These are phyloP conservation scores for Donacobius atricapilla DNA, from an alignment of 2,113 vertebrate species.

Conservation along the genomic window DNA sequence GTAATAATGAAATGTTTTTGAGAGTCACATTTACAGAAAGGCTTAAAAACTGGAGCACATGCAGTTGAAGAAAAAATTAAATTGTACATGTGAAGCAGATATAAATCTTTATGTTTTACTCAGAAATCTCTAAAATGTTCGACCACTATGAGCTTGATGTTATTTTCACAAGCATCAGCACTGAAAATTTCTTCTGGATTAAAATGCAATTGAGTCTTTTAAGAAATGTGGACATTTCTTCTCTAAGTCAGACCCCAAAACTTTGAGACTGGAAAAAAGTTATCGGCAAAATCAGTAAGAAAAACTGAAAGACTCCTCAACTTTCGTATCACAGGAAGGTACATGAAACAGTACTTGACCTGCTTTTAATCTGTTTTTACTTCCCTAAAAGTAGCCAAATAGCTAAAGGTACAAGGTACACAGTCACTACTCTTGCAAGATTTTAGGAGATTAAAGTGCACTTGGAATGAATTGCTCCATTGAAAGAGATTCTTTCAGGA, in stretches of 20 bases:
- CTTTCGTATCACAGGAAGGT: background rate
- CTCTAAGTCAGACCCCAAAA: background rate
- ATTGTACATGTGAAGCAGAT: background rate
- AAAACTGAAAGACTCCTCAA: background rate
- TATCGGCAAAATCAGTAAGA: background rate
- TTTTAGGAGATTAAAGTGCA: background rate
- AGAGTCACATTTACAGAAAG: background rate
- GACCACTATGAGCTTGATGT: fast-evolving
- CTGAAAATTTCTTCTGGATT: background rate
- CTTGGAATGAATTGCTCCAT: background rate
- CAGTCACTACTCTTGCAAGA: background rate
- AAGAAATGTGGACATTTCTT: background rate
- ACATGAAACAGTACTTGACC: background rate
- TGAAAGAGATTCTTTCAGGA: background rate
- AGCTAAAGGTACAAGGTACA: background rate
- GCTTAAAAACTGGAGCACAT: background rate
- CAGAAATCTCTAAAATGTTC: background rate
- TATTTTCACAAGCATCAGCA: background rate
- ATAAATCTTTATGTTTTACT: background rate
- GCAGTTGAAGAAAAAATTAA: background rate
- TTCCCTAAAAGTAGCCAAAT: background rate
- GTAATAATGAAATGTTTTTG: background rate
- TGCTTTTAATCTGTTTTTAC: background rate
- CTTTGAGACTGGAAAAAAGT: background rate
- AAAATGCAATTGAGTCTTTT: background rate